These are phyloP conservation scores for Coecobrya sp. DNA, from an alignment of 2,888 invertebrate species.

Conservation along the genomic window DNA sequence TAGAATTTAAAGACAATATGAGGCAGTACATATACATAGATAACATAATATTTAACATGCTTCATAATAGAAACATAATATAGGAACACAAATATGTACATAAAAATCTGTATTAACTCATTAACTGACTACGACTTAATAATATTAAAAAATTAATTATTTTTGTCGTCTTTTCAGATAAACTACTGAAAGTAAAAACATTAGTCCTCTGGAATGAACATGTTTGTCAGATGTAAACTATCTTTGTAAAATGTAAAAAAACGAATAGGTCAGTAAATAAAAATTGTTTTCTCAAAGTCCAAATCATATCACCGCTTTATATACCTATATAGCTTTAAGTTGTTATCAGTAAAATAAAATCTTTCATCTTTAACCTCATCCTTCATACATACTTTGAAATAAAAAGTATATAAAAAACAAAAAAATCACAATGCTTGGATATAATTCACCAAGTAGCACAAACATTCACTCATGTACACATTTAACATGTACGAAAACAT, in stretches of 20 bases:
- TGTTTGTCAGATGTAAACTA: too few species aligned
- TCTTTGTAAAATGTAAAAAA: too few species aligned
- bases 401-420: slow-evolving; percentile 32
- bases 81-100: too few species aligned
- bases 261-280: too few species aligned
- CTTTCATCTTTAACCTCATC: slow-evolving; percentile 34
- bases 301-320: background rate
- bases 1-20: too few species aligned
- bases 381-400: slow-evolving; percentile 6
- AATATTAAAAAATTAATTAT: background rate
- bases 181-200: background rate
- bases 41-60: background rate
- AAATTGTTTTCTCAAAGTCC: background rate
- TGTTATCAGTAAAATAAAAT: slow-evolving; percentile 20
- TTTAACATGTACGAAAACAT: slow-evolving; percentile 12
- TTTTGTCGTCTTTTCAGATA: background rate
- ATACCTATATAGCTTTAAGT: background rate
- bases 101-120: background rate
- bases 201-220: background rate
- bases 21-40: too few species aligned
- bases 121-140: too few species aligned
- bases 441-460: slow-evolving; percentile 7
- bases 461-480: background rate
- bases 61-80: background rate
- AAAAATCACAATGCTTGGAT: background rate